A percentile compares a stretch with the other conserved stretches of the same genome.
Conservation (phyloP, 2,113 vertebrate genomes). For the Lanius collurio region DNA sequence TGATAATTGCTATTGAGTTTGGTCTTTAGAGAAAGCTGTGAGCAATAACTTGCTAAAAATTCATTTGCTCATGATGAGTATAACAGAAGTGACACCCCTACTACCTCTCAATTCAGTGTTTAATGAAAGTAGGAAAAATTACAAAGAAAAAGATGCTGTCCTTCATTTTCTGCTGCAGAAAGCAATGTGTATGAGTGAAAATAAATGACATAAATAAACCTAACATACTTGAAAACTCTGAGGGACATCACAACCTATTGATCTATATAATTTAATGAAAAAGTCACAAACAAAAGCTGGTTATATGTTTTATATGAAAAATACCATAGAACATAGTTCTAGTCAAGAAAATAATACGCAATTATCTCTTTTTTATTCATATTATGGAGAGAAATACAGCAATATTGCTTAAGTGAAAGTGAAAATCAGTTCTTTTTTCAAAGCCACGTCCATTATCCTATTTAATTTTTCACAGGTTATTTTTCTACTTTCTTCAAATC, state of each 20-base stretch:
- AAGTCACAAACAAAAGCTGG: neutral
- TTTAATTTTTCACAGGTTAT: neutral
- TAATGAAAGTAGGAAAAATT: neutral
- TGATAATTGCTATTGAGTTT: neutral
- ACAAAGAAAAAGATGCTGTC: neutral
- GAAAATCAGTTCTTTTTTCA: neutral
- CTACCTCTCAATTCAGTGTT: neutral
- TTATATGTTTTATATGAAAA: neutral
- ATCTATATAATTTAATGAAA: neutral
- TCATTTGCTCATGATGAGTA: neutral
- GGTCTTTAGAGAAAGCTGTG: neutral
- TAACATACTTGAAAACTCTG: neutral
- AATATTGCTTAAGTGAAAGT: neutral
- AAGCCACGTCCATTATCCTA: neutral
- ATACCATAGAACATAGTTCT: neutral
- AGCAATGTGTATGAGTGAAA: neutral
- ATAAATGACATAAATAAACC: neutral
- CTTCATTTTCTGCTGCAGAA: neutral
- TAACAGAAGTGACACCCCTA: neutral
- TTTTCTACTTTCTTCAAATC: neutral
- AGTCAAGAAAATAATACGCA: neutral
- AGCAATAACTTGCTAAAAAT: neutral
- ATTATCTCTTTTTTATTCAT: neutral
- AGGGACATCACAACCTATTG: neutral
- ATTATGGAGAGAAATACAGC: neutral